Evolutionary conservation across 2,113 vertebrate species (phyloP), one percentile per base, ranked within the genome.

Genomic region (Planiliza haematocheilus): DNA sequence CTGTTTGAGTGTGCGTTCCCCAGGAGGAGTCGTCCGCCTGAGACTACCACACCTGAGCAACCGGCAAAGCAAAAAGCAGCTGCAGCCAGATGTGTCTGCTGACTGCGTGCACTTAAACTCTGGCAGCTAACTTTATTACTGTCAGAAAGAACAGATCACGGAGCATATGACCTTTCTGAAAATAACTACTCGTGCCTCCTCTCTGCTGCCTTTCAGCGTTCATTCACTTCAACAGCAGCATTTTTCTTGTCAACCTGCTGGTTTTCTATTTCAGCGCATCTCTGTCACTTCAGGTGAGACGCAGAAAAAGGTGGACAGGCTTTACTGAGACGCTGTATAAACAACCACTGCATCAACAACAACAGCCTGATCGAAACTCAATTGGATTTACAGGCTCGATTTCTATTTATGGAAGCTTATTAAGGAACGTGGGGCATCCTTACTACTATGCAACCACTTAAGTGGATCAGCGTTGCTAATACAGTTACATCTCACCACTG

Each of bases 331-430:
- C 2, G 30, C 3, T 20, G 9, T 7, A 12, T 37, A 30, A 73
- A 58, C 30, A 50, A 2, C 39, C 7, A 1, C 69, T n/a, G 41
- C 53, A 62, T 58, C 66, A 64, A 30, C 24, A 30, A 30, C 62
- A 18, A 4, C 37, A n/a, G 51, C 50, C 51, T 46, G 58, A 72
- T 72, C 10, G 39, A 67, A 71, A 42, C 78, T 53, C 53, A 61
- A 61, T 75, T 30, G 7, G 86, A 87, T 91, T 87, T 89, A 74
- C 12, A 4, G 24, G 63, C 77, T 84, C 71, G 1, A 67, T 88
- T 75, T 86, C 88, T 90, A 92, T 90, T 91, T 87, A 66, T 79
- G 77, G 87, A 58, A 70, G 82, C 82, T 85, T 77, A 83, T 74
- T 81, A 86, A 65, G 78, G 64, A 69, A 64, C 74, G 5, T 39